These are phyloP conservation scores for Apeira syringaria DNA, from an alignment of 2,888 invertebrate species.

Conservation along the genomic window DNA sequence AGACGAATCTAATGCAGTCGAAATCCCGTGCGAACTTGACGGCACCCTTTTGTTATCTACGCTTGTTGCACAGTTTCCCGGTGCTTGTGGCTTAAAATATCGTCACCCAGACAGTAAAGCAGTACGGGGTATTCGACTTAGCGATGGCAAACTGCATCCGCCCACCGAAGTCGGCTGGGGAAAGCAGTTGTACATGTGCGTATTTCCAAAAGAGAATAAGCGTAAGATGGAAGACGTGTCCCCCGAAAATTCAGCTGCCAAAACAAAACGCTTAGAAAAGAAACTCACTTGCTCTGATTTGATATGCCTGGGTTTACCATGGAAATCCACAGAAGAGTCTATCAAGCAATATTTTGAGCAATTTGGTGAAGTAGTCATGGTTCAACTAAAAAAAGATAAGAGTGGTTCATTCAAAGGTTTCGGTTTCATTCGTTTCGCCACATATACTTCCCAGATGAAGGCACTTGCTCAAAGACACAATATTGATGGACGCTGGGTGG, in stretches of 20 bases:
- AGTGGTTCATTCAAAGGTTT: constrained; percentile 99
- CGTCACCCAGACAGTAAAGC: constrained; percentile 95
- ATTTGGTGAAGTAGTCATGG: constrained; percentile 99
- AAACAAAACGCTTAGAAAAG: constrained; percentile 97
- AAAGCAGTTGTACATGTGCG: constrained; percentile 88
- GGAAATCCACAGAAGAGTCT: constrained; percentile 98
- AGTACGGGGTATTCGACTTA: constrained; percentile 94
- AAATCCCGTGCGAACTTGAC: constrained; percentile 98
- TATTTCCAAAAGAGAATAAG: constrained; percentile 96
- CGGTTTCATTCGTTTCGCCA: constrained; percentile 98
- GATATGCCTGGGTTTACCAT: constrained; percentile 98
- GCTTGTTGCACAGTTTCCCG: constrained; percentile 98
- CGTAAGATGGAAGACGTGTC: constrained; percentile 96
- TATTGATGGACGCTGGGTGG: constrained; percentile 99
- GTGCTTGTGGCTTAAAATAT: constrained; percentile 98
- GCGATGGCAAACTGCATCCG: constrained; percentile 95
- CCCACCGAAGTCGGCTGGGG: constrained; percentile 93
- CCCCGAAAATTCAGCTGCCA: constrained; percentile 95
- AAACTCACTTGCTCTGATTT: constrained; percentile 97
- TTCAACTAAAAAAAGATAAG: constrained; percentile 96
- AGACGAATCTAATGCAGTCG: constrained; percentile 97
- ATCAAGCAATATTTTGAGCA: constrained; percentile 98
- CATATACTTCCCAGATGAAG: constrained; percentile 97
- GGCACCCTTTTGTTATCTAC: constrained; percentile 96
- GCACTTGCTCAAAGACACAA: constrained; percentile 97